Percentiles rank a stretch among this genome's conserved stretches.
Conservation (phyloP, 2,888 invertebrate species). For the Argynnis bischoffii region DNA sequence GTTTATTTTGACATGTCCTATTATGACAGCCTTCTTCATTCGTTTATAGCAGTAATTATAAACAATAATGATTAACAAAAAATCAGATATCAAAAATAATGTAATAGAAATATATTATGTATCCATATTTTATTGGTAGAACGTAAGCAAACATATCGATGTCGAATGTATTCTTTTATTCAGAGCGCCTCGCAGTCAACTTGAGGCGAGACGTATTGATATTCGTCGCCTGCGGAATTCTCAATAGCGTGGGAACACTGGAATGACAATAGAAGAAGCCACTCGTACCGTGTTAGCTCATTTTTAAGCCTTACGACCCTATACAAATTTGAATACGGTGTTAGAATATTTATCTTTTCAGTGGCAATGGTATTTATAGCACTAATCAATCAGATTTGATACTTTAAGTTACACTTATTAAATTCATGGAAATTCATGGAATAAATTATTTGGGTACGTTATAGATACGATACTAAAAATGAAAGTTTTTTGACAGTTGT, state of each 20-base stretch:
- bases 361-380: too few species aligned
- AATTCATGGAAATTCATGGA: too few species aligned
- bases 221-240: conserved; percentile 53
- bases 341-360: conserved; percentile 18
- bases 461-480: too few species aligned
- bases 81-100: background rate
- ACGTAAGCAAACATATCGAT: conserved; percentile 31
- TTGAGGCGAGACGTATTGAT: conserved; percentile 50
- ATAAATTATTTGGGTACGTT: too few species aligned
- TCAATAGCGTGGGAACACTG: conserved; percentile 50
- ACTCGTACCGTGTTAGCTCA: conserved; percentile 36
- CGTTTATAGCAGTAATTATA: background rate
- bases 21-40: too few species aligned
- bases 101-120: background rate
- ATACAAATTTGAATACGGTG: conserved; percentile 23
- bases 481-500: too few species aligned
- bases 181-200: conserved; percentile 40
- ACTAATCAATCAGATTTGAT: background rate
- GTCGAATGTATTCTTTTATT: conserved; percentile 38
- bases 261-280: conserved; percentile 48
- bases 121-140: conserved; percentile 21
- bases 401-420: background rate
- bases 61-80: background rate
- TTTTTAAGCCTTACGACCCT: conserved; percentile 35
- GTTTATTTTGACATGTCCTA: too few species aligned